A percentile compares a stretch with the other conserved stretches of the same genome.
phyloP scores from a whole-genome alignment of 2,113 vertebrate species.

The Myotis lucifugus region DNA sequence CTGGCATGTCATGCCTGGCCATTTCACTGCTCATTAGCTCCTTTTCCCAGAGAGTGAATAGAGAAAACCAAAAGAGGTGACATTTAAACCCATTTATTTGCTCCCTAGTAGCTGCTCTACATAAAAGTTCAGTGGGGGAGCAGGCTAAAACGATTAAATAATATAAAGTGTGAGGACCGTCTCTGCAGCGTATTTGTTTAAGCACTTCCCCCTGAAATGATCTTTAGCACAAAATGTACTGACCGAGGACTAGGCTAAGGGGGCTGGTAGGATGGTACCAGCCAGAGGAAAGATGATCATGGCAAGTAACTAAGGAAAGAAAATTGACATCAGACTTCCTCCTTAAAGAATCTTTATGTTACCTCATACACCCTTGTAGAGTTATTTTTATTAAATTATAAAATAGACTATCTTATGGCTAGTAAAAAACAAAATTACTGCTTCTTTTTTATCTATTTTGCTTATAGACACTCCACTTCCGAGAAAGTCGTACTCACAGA shows the following conservation, averaged over 20 bases:
- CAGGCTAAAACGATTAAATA: constrained; percentile 46
- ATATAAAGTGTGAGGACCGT: neutral
- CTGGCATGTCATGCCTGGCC: neutral
- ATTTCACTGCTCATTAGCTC: constrained; percentile 62
- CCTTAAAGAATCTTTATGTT: neutral
- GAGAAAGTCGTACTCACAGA: constrained; percentile 55
- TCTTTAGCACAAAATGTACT: neutral
- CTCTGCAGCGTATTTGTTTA: constrained; percentile 25
- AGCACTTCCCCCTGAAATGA: neutral
- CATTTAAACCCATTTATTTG: constrained; percentile 48
- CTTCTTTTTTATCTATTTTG: constrained; percentile 23
- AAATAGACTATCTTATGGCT: neutral
- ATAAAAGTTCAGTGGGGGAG: constrained; percentile 55
- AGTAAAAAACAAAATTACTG: constrained; percentile 44
- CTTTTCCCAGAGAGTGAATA: constrained; percentile 63
- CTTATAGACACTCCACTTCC: neutral
- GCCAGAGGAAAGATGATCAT: neutral
- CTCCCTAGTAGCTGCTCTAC: constrained; percentile 45
- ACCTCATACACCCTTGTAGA: neutral
- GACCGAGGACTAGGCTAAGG: neutral
- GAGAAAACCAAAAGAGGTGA: constrained; percentile 64
- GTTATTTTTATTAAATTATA: constrained; percentile 52
- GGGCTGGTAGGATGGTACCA: neutral
- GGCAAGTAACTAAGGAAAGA: neutral
- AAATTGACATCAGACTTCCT: neutral